Evolutionary conservation across 2,888 invertebrate genomes (phyloP), one percentile per base, ranked within the genome.

Genomic region (Yponomeuta plumbellus): DNA sequence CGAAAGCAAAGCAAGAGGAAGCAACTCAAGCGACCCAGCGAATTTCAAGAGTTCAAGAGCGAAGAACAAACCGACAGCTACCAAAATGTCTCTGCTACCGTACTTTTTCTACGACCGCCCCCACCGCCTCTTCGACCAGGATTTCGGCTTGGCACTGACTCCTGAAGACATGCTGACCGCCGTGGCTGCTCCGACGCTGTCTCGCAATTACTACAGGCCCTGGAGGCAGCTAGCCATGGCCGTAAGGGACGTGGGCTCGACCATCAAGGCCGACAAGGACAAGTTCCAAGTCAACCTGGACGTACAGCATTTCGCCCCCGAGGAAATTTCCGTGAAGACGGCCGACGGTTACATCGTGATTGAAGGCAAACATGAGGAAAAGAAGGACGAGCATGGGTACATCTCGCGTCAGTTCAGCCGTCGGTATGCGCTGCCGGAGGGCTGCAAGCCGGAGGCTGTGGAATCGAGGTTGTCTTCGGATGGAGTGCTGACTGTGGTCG

Each of bases 351-450:
- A 84, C 64, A 91, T 96, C 13, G 88, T 95, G 4, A 87, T 95
- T 11, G 95, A 96, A 77, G 96, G 94, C 0, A 95, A 94, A 76
- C 96, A 96, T 73, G 95, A 95, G 72, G 96, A 96, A 75, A 94
- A 94, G 73, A 91, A 93, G 68, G 95, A 95, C 72, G 93, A 94
- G 26, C 94, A 95, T 73, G 96, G 96, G 0, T 94, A 88, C 71
- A 92, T 96, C 65, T 93, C 94, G 0, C 91, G 95, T 21, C 94
- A 96, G 71, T 95, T 96, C 74, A 91, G 93, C 10, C 92, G 96
- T 22, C 92, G 94, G 65, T 96, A 96, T 76, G 81, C 92, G 8
- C 79, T 96, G 61, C 96, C 96, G 2, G 92, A 94, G 71, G 94
- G 93, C 20, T 94, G 94, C 68, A 94, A 95, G 71, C 86, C 94